These are phyloP conservation scores for Drosophila paucipuncta DNA, from an alignment of 2,888 invertebrate species.

Conservation along the genomic window DNA sequence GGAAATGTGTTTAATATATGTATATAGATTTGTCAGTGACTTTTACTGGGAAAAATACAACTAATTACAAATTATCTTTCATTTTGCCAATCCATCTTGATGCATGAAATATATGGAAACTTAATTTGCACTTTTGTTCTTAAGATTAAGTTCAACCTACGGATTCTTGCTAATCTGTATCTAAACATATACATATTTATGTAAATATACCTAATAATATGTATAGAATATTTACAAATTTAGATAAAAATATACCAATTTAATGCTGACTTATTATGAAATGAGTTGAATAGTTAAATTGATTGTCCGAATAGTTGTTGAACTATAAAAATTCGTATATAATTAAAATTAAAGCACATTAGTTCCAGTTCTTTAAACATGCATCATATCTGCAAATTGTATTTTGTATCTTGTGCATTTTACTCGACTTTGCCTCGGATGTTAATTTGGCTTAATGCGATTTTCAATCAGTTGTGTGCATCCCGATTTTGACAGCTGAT, in stretches of 20 bases:
- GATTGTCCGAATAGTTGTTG: neutral
- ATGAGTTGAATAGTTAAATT: neutral
- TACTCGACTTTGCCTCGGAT: constrained; percentile 6
- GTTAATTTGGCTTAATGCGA: constrained; percentile 27
- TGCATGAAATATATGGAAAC: neutral
- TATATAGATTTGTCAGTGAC: neutral
- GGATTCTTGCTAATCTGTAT: neutral
- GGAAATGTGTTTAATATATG: neutral
- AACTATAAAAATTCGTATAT: neutral
- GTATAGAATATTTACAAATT: neutral
- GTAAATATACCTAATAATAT: neutral
- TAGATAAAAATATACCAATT: neutral
- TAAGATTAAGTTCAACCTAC: neutral
- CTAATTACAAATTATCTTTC: neutral
- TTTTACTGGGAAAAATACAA: neutral
- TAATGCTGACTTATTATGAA: neutral
- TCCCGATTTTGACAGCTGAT: constrained; percentile 59
- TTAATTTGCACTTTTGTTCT: neutral
- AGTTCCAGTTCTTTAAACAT: neutral
- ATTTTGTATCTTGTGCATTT: neutral
- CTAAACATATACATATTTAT: neutral
- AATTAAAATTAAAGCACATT: neutral
- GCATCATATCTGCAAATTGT: neutral
- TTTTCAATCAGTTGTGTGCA: constrained; percentile 41
- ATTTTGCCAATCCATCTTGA: neutral